phyloP scores from a whole-genome alignment of 2,797 vertebrate genomes.

The Poecilia wingei region DNA sequence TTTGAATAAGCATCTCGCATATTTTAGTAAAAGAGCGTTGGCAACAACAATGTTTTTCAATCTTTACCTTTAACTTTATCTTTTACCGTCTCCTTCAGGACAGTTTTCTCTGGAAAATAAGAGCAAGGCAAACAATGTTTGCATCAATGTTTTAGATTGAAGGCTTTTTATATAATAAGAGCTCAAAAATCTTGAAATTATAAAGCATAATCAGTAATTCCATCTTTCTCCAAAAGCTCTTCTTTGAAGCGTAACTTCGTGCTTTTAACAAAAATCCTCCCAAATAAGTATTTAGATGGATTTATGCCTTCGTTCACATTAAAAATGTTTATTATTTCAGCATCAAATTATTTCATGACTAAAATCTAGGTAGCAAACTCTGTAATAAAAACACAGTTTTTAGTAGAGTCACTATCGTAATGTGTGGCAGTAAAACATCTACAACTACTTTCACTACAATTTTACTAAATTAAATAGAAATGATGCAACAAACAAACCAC shows the following conservation, averaged over 20 bases:
- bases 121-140: not conserved
- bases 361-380: not conserved
- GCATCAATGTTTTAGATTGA: not conserved
- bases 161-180: not conserved
- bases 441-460: not conserved
- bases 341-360: not conserved
- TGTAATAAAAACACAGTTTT: not conserved
- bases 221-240: not conserved
- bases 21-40: not conserved
- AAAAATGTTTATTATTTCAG: not conserved
- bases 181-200: not conserved
- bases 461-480: not conserved
- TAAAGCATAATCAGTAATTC: not conserved
- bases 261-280: too few relatives aligned
- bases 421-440: not conserved
- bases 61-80: slow-evolving; percentile 44
- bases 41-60: not conserved
- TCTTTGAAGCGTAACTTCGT: not conserved
- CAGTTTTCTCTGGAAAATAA: slow-evolving; percentile 36
- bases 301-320: not conserved
- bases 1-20: not conserved
- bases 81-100: slow-evolving; percentile 45
- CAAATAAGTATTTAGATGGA: too few relatives aligned
- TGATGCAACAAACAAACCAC: not conserved
- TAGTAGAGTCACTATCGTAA: not conserved